Conservation (phyloP, 2,797 vertebrate species). For the Rhynchonycteris naso region DNA sequence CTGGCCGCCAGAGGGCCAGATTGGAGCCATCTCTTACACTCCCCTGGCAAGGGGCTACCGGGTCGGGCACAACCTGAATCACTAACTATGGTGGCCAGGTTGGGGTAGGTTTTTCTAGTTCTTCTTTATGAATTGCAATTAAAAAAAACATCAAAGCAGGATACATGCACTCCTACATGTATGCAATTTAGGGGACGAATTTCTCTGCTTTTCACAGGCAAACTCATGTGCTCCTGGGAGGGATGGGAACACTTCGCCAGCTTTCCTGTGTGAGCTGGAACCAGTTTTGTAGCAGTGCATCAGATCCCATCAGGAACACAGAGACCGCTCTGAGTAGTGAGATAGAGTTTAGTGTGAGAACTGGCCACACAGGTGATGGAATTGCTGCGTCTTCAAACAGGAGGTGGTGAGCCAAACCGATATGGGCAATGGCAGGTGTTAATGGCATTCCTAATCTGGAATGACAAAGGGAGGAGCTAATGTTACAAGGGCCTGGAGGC, state of each 20-base stretch:
- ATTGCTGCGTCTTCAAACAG: background rate
- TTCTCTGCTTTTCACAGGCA: background rate
- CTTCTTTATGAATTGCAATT: background rate
- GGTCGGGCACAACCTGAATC: fast-evolving
- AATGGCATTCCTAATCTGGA: background rate
- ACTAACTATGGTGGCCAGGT: background rate
- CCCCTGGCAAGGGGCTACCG: background rate
- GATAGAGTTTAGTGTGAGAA: background rate
- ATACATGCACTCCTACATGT: background rate
- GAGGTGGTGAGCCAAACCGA: background rate
- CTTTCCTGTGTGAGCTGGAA: background rate
- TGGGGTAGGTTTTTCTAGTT: background rate
- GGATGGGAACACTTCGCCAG: background rate
- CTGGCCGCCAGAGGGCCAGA: background rate
- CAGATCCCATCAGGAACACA: background rate
- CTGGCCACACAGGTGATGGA: background rate
- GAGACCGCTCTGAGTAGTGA: background rate
- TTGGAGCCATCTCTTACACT: background rate
- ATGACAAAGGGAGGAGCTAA: background rate
- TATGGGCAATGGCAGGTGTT: background rate
- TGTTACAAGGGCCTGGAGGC: background rate
- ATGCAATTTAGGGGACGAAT: background rate
- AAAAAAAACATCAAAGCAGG: background rate
- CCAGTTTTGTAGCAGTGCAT: background rate
- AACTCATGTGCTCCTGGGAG: background rate